Base-by-base conservation (phyloP, 2,113 vertebrate species). In the Gambusia holbrooki region DNA sequence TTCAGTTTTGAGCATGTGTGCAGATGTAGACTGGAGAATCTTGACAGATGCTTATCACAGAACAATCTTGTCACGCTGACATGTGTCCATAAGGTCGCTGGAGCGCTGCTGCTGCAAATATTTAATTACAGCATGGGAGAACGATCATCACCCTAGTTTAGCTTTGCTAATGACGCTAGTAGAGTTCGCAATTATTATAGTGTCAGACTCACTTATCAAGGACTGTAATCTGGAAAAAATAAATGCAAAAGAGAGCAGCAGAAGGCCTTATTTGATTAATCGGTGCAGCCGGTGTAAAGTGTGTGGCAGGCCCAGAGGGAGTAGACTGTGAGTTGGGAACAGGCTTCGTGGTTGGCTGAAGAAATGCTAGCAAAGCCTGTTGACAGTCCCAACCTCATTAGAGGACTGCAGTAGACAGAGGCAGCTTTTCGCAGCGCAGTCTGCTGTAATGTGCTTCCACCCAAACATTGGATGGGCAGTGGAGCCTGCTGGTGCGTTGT, bases 371-470 rank as follows among this genome's bases (percentile, higher is more conserved):
- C 74, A 84, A 85, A 77, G 80, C 81, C 88, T 92, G 90, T 90
- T 94, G 94, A 94, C 93, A 92, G 93, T 93, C 93, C 92, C 86
- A 90, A 88, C 91, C 93, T 95, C 94, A 95, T 94, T 95, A 95
- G 88, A 89, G 91, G 88, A 84, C 70, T 70, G 63, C 48, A 60
- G 32, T 35, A 90, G 90, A 91, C 82, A 88, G 89, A 88, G 79
- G 88, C 40, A 28, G 81, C 79, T 74, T 70, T 85, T 89, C 90
- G 90, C 86, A 72, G 91, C 81, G 89, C 91, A 92, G 84, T 92
- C 89, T 93, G 82, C 80, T 86, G 93, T 92, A 94, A 94, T 94
- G 82, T 90, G 89, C 90, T 88, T 93, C 79, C 79, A 84, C 83
- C 82, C 54, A 86, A 90, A 79, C 88, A 80, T 84, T 83, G 78